These are phyloP conservation scores for Pimpla rufipes DNA, from an alignment of 2,888 invertebrate species.

Conservation along the genomic window DNA sequence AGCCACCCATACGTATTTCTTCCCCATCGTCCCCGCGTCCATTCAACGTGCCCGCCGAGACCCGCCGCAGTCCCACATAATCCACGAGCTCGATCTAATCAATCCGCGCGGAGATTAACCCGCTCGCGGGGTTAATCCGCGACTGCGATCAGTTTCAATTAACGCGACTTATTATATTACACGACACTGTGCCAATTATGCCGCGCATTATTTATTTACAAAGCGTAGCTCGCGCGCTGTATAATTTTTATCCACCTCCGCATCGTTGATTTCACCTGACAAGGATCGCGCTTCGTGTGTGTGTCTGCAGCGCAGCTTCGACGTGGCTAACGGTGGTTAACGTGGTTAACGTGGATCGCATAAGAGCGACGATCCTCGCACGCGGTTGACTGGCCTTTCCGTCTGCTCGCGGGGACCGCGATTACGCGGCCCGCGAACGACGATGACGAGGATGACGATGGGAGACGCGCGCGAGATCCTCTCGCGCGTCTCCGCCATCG, in stretches of 20 bases:
- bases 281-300: conserved; percentile 5
- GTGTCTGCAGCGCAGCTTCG: background rate
- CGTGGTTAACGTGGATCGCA: no score
- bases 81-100: conserved; percentile 48
- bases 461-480: conserved; percentile 24
- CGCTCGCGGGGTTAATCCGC: conserved; percentile 50
- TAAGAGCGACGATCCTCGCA: no score
- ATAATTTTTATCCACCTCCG: conserved; percentile 10
- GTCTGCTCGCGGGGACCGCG: no score
- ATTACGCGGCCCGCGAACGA: conserved; percentile 28
- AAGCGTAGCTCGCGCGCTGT: background rate
- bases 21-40: background rate
- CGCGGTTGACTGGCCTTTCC: conserved; percentile 61
- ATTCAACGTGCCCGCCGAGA: background rate
- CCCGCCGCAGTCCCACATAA: background rate
- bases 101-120: conserved; percentile 51
- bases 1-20: background rate
- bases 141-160: conserved; percentile 57
- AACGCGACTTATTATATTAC: conserved; percentile 26
- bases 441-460: conserved; percentile 42
- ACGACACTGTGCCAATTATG: conserved; percentile 37
- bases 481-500: conserved; percentile 40
- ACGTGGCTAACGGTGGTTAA: background rate
- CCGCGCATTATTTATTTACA: conserved; percentile 38
- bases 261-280: conserved; percentile 34